Conservation (phyloP, 35 echinoderm and acorn worm species). For the Nesometra sesokonis region DNA sequence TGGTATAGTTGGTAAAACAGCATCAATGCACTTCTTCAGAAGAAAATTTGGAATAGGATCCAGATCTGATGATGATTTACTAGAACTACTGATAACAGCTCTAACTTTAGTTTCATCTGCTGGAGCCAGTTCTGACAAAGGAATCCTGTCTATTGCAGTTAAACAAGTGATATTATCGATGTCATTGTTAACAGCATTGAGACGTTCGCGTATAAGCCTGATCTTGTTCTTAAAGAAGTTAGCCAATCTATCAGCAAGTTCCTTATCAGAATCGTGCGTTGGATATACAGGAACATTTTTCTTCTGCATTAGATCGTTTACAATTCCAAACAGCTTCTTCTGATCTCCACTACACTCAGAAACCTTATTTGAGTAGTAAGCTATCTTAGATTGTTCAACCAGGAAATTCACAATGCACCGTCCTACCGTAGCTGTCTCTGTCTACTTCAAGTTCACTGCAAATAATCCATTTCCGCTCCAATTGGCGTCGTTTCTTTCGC, state of each 20-base stretch:
- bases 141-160: neutral
- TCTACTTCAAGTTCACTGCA: neutral
- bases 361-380: slow-evolving; percentile 26
- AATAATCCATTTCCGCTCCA: slow-evolving; percentile 13
- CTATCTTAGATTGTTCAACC: slow-evolving; percentile 9
- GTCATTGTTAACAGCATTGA: neutral
- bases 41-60: slow-evolving; percentile 18
- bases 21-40: slow-evolving; percentile 20
- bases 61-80: neutral
- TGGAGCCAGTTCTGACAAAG: neutral
- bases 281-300: slow-evolving; percentile 10
- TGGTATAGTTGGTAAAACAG: slow-evolving; percentile 2
- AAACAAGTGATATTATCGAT: neutral
- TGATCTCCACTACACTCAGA: slow-evolving; percentile 30
- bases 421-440: slow-evolving; percentile 2
- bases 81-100: neutral
- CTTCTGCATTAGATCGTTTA: slow-evolving; percentile 26
- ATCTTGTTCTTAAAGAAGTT: slow-evolving; percentile 12
- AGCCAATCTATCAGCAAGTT: slow-evolving; percentile 14
- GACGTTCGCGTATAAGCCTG: neutral
- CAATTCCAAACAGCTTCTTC: slow-evolving; percentile 36
- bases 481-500: slow-evolving; percentile 1
- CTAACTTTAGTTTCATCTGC: neutral
- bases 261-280: neutral
- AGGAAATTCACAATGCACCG: neutral